phyloP scores from a whole-genome alignment of 2,113 vertebrate genomes.

The Festucalex cinctus region DNA sequence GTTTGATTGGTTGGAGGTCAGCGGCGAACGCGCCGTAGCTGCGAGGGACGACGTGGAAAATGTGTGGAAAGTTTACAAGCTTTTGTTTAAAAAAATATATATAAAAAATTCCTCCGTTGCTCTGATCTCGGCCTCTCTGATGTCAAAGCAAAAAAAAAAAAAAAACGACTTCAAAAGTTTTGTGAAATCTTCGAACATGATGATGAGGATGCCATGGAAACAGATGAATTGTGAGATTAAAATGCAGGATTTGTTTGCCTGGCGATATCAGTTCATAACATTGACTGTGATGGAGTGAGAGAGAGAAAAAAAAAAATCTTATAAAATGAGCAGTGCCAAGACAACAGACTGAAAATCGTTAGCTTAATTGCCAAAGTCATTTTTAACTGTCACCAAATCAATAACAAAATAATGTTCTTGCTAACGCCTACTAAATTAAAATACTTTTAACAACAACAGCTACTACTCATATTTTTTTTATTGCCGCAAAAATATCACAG shows the following conservation, averaged over 20 bases:
- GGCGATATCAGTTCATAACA: background rate
- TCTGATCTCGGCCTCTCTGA: slow-evolving; percentile 1
- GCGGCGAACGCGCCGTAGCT: background rate
- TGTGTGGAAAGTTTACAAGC: slow-evolving; percentile 2
- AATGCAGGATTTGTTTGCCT: background rate
- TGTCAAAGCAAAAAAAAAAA: background rate
- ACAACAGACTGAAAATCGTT: background rate
- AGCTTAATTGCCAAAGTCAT: background rate
- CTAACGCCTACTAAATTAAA: no score
- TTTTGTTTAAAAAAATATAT: no score
- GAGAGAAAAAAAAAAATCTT: background rate
- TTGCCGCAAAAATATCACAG: no score
- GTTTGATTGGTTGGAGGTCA: slow-evolving; percentile 10
- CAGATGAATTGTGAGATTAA: background rate
- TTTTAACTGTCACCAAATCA: background rate
- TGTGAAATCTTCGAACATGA: background rate
- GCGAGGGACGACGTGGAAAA: background rate
- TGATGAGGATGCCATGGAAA: background rate
- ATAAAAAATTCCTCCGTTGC: no score
- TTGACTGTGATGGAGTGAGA: background rate
- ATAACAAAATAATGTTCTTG: background rate
- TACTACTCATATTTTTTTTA: no score
- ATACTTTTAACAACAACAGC: no score
- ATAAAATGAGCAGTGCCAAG: background rate
- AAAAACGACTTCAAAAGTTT: background rate